Base-by-base conservation (phyloP, 2,797 vertebrate genomes). In the Aulostomus chinensis region DNA sequence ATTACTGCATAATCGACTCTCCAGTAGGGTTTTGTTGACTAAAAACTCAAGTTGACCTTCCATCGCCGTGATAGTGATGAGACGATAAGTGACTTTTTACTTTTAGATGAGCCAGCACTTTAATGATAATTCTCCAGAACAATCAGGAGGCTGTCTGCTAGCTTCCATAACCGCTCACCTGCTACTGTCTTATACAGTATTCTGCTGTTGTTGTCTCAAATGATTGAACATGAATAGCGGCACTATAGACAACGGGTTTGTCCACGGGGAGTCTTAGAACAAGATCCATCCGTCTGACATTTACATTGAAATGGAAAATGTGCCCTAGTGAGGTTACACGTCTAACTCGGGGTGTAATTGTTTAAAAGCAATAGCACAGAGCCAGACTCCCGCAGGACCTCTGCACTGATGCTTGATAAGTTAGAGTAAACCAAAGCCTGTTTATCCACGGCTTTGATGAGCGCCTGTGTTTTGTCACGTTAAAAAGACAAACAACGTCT, bases 401-500 rank as follows among this genome's bases (percentile, higher is more conserved):
- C 14, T n/a, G 36, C 47, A 25, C 41, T 14, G 34, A 68, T 46
- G 75, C 65, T 52, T 69, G 62, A 86, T 86, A 72, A 84, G 61
- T 81, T 59, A 71, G 76, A 71, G 67, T 77, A 88, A 87, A 88
- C 84, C 81, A 53, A 58, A 41, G 61, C 49, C 72, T 83, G 85
- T 86, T 88, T 80, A 56, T 81, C 30, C 43, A 30, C 31, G 18
- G 73, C 84, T 80, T 78, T 89, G 83, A 88, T 80, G 76, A 87
- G 84, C 76, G 64, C 67, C 61, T 73, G 64, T 64, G 68, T 78
- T 71, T 48, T 80, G 66, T 68, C 68, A 36, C 46, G 52, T 81
- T 80, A 81, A 72, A 68, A 81, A 84, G 79, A 88, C 79, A 89
- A 88, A 88, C 78, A 84, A 60, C 48, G 39, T 79, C 71, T 50